Evolutionary conservation across 64 coral and sea anemone species (phyloP), one percentile per base, ranked within the genome.

Genomic region (Stichodactyla helianthus): DNA sequence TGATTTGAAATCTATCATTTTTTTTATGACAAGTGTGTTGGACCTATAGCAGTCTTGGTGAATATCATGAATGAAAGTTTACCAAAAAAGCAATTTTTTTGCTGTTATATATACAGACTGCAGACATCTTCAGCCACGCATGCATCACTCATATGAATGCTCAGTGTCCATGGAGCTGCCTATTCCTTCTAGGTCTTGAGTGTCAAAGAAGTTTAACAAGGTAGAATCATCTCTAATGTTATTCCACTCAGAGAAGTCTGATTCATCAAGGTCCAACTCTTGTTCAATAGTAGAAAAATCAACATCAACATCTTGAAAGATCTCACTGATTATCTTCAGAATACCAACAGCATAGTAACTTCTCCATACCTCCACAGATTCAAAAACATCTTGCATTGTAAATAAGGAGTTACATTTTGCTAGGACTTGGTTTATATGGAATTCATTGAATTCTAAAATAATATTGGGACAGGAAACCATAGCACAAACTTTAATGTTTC

Each of bases 401-500:
- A 92, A 92, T 27, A 92, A 27, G 1, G 1, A 52, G 54, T 88
- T 22, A 55, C 86, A 88, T 19, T 76, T 77, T 58, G 1, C 53
- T 15, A 92, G 19, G 14, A 92, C 79, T 88, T 92, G 91, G 5
- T 77, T 51, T n/a, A 88, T 88, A 14, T 86, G 83, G 25, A 94
- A 94, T 4, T 53, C 68, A 85, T 86, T 89, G 61, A 91, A 88
- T 83, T 92, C 89, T 16, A 95, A 71, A 18, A 91, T 68, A 67
- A 91, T n/a, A 67, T 94, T 94, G 23, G 93, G 89, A 53, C 93
- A 94, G 44, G 87, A 77, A 15, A 95, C 93, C 83, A 95, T 86
- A 19, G 74, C 61, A 62, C 88, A 10, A 18, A 86, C 52, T 81
- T 94, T 53, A 64, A 85, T 77, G n/a, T 91, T 35, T 7, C 64